Evolutionary conservation across 1,140 invertebrate genomes (phyloP), one percentile per base, ranked within the genome.

Genomic region (Ephestia elutella): DNA sequence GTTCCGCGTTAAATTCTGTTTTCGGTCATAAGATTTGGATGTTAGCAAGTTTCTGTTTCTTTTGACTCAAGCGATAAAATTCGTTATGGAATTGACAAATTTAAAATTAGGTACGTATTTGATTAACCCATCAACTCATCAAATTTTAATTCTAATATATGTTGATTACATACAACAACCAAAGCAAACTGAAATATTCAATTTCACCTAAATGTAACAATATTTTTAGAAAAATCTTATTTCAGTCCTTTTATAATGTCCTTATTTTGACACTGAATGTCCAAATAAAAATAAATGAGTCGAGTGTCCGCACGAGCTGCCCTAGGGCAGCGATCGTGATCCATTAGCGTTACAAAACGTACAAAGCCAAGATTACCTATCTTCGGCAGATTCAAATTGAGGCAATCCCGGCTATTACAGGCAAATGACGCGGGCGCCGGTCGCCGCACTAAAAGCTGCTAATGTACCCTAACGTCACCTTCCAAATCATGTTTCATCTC

Each of bases 381-480:
- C 48, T 61, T 57, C 63, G 57, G 62, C 62, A 59, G 65, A 70
- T 73, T 73, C 70, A 70, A 74, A 74, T 75, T 73, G 70, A 77
- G 56, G 74, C 70, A 73, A 77, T 75, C 68, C 65, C 60, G 64
- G 44, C 66, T 66, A 76, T 76, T 79, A 76, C 67, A 70, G 56
- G 68, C 75, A 69, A 78, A 80, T 75, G 75, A 74, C 70, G 62
- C 68, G 59, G 61, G 70, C 74, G 62, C 63, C 64, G 5, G 72
- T 72, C 68, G 70, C 59, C 58, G 48, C 51, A 20, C 66, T 78
- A 75, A 82, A 77, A 80, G 80, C 71, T 62, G 62, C 77, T 80
- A 75, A 79, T 74, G 75, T 66, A 74, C 60, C 62, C 56, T 62
- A 61, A 56, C 58, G 59, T 65, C 68, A 63, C 57, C 63, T 59